These are phyloP conservation scores for Musca domestica DNA, from an alignment of 1,140 invertebrate genomes.

Conservation along the genomic window DNA sequence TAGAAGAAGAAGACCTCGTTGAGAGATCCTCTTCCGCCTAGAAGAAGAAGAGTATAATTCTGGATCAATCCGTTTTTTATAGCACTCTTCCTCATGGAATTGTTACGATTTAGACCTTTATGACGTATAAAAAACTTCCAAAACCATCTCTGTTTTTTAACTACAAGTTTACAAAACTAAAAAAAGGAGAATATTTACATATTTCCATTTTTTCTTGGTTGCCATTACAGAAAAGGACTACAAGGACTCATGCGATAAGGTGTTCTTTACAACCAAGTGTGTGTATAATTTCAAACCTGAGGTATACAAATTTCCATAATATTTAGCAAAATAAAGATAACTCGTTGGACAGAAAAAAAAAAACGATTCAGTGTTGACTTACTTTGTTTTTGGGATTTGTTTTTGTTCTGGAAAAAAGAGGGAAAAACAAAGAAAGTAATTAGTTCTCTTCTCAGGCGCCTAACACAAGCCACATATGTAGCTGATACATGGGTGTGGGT, in stretches of 20 bases:
- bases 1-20: no score
- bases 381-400: constrained; percentile 47
- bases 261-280: constrained; percentile 42
- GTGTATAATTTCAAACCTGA: constrained; percentile 36
- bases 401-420: constrained; percentile 34
- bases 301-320: constrained; percentile 40
- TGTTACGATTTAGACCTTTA: no score
- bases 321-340: not conserved
- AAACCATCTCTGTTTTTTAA: not conserved
- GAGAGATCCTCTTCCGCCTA: no score
- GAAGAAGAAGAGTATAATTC: no score
- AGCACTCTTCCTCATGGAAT: no score
- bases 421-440: not conserved
- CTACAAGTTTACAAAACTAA: not conserved
- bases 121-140: no score
- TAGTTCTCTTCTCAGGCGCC: not conserved
- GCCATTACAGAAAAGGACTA: constrained; percentile 34
- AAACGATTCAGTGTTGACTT: constrained; percentile 31
- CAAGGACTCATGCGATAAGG: constrained; percentile 41
- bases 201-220: constrained; percentile 16
- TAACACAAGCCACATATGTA: no score
- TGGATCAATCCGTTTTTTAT: no score
- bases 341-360: constrained; percentile 6
- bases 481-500: no score
- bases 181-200: not conserved